Evolutionary conservation across 2,113 vertebrate species (phyloP).

Genomic region (Callaeas wilsoni): DNA sequence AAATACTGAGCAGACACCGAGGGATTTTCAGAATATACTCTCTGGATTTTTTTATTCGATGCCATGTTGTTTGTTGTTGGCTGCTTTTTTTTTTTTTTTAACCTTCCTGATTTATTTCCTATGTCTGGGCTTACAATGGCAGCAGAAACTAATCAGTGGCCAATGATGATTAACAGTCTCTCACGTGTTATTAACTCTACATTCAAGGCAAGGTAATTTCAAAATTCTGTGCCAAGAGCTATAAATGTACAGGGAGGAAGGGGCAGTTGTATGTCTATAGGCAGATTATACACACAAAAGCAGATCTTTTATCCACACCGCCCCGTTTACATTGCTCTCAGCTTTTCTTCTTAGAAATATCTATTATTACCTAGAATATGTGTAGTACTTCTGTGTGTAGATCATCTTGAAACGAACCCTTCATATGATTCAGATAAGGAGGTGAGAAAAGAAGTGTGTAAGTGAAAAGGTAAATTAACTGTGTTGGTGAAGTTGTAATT

Average conservation of each 20-base stretch:
- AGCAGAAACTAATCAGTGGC: slow-evolving; percentile 47
- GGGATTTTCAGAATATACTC: slow-evolving; percentile 18
- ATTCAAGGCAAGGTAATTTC: not conserved
- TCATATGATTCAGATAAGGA: slow-evolving; percentile 34
- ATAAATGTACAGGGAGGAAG: not conserved
- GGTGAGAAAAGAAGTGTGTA: not conserved
- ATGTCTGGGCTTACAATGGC: not conserved
- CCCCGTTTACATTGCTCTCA: not conserved
- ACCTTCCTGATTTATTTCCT: not conserved
- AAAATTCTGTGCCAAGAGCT: not conserved
- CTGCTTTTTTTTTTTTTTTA: not conserved
- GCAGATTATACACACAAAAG: not conserved
- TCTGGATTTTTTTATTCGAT: slow-evolving; percentile 15
- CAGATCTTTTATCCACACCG: not conserved
- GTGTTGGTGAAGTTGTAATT: not conserved
- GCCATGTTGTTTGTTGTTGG: not conserved
- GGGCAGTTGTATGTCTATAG: not conserved
- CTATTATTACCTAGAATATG: slow-evolving; percentile 41
- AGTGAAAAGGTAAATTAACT: not conserved
- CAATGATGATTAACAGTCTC: slow-evolving; percentile 22
- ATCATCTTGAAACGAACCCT: slow-evolving; percentile 39
- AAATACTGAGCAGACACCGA: not conserved
- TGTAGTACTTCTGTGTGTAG: not conserved
- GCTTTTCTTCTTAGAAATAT: not conserved
- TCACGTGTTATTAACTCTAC: slow-evolving; percentile 38